Percentiles rank a stretch among this genome's conserved stretches.
phyloP scores from a whole-genome alignment of 2,113 vertebrate species.

The Paralichthys olivaceus region DNA sequence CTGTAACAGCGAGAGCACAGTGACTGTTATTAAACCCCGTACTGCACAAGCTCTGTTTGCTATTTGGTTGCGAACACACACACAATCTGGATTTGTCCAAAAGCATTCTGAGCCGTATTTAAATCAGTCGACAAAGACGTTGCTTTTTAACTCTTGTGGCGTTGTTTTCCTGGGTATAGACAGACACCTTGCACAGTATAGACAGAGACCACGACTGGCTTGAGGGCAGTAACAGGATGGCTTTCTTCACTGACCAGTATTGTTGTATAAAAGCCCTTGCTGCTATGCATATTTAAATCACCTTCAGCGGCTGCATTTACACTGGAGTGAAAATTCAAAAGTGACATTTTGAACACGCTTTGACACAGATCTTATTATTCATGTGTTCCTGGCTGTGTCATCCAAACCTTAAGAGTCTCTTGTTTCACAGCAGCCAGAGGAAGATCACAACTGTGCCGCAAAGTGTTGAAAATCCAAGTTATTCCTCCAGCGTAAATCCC shows the following conservation, averaged over 20 bases:
- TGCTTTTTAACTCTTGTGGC: constrained; percentile 25
- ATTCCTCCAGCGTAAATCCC: constrained; percentile 40
- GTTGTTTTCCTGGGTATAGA: constrained; percentile 40
- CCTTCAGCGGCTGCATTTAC: constrained; percentile 58
- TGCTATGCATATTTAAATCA: constrained; percentile 82
- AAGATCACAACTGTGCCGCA: constrained; percentile 3
- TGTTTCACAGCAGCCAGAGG: constrained; percentile 11
- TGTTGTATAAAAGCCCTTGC: constrained; percentile 82
- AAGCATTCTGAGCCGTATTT: constrained; percentile 37
- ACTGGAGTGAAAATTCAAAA: constrained; percentile 34
- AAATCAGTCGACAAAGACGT: background rate
- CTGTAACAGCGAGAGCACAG: constrained; percentile 33
- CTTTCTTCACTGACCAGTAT: constrained; percentile 78
- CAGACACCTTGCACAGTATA: constrained; percentile 61
- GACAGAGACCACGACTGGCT: constrained; percentile 68
- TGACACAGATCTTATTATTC: constrained; percentile 29
- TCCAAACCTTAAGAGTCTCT: constrained; percentile 3
- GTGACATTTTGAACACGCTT: constrained; percentile 7
- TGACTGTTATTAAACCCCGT: constrained; percentile 31
- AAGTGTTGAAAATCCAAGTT: constrained; percentile 10
- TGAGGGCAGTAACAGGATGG: constrained; percentile 81
- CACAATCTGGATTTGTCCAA: constrained; percentile 45
- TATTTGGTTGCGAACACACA: constrained; percentile 32
- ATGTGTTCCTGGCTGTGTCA: constrained; percentile 6
- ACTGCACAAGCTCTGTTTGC: constrained; percentile 50